These are phyloP conservation scores for Phyllostomus hastatus DNA, from an alignment of 2,113 vertebrate species.

Conservation along the genomic window DNA sequence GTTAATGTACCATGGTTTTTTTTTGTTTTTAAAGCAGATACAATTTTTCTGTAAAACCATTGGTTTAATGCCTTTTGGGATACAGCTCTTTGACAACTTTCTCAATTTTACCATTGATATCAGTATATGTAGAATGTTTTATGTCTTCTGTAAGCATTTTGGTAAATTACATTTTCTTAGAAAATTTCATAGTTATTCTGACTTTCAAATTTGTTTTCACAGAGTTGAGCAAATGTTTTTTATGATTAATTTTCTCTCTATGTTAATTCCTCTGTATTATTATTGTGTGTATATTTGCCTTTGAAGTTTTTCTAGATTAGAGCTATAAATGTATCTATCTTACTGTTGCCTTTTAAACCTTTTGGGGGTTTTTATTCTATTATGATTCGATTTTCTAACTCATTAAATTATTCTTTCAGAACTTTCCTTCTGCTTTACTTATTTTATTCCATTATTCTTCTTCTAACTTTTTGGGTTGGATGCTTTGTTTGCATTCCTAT, in stretches of 20 bases:
- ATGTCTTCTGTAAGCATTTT: neutral
- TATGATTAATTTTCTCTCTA: neutral
- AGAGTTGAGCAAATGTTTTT: neutral
- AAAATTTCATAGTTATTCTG: conserved; percentile 21
- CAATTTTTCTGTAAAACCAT: conserved; percentile 19
- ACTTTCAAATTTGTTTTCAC: neutral
- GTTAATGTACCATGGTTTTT: neutral
- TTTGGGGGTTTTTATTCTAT: neutral
- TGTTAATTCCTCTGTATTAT: neutral
- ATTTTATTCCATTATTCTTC: neutral
- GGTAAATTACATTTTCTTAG: neutral
- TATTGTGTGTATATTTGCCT: neutral
- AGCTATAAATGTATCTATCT: neutral
- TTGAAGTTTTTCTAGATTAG: neutral
- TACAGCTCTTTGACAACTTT: neutral
- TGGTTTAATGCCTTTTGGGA: neutral
- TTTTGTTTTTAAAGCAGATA: conserved; percentile 18
- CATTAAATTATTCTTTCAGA: neutral
- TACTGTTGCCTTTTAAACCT: neutral
- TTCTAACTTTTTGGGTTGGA: neutral
- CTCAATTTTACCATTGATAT: neutral
- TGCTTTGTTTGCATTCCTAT: neutral
- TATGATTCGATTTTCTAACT: neutral
- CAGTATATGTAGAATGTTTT: neutral
- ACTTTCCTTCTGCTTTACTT: neutral